Base-by-base conservation (phyloP, 2,113 vertebrate genomes). In the Nycticryphes semicollaris region DNA sequence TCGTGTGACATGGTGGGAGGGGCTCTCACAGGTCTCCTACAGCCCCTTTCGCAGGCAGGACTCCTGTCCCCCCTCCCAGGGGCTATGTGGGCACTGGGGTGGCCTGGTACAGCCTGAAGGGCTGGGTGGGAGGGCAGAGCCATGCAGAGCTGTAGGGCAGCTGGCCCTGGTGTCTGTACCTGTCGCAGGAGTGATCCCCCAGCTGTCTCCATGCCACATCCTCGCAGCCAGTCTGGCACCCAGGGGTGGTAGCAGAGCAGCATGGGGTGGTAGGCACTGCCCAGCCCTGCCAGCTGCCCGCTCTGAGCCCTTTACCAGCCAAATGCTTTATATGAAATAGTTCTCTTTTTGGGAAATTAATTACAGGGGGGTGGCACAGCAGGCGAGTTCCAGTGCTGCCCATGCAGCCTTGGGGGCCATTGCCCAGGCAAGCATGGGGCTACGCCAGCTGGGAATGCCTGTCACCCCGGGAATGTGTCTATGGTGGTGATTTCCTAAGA, bases 401-500 rank as follows among this genome's bases (percentile, higher is more conserved):
- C 2, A 2, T 35, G 64, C 47, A 74, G 79, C 59, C 67, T 60
- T 0, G 1, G 54, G 72, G 48, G 47, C 47, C 1, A 3, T 77
- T 89, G 77, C 64, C 82, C 0, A 1, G 50, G 31, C 0, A 0
- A 31, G 70, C 33, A 7, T 45, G 20, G 45, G 74, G 47, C 47
- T 1, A 2, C 8, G 12, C 70, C 81, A 73, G 50, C 53, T 64
- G 70, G 64, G 50, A 86, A 60, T 87, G 76, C 60, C 60, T 63
- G 43, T 39, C 48, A 48, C 89, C 69, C 76, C 2, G 22, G 89
- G 87, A 95, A 89, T 95, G 91, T 85, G 88, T 87, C 64, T 79
- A 21, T 94, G 45, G 77, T 63, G 84, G 72, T 87, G 79, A 78
- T 92, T 96, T 97, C 90, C 95, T 96, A 97, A 97, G 92, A 96